Percentiles rank a stretch among this genome's conserved stretches.
These are phyloP conservation scores for Canis aureus DNA, from an alignment of 2,113 vertebrate genomes.

Conservation along the genomic window DNA sequence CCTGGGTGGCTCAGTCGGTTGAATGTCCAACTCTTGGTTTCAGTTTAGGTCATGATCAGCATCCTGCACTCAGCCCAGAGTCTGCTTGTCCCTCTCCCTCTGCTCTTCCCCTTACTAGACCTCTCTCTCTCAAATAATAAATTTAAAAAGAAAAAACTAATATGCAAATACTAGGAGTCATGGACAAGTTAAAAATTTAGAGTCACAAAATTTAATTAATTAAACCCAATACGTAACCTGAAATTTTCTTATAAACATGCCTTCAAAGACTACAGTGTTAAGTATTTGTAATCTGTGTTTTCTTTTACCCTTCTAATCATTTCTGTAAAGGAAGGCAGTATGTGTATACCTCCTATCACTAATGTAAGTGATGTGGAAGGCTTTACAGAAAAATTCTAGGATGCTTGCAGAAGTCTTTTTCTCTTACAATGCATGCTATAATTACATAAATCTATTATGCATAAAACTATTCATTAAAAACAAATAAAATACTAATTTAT, in stretches of 20 bases:
- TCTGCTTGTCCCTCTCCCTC: not conserved
- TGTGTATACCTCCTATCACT: not conserved
- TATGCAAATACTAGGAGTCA: constrained; percentile 24
- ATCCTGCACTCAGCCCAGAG: not conserved
- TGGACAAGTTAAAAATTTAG: constrained; percentile 40
- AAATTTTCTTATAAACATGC: constrained; percentile 7
- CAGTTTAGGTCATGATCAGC: not conserved
- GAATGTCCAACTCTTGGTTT: not conserved
- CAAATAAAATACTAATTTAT: constrained; percentile 57
- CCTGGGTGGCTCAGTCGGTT: not conserved
- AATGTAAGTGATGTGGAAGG: not conserved
- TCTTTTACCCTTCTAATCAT: constrained; percentile 21
- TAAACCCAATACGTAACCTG: not conserved
- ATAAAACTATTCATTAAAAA: constrained; percentile 59
- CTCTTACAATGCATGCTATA: not conserved
- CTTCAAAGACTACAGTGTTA: not conserved
- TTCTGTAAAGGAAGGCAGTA: not conserved
- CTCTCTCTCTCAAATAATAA: not conserved
- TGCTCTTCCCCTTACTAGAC: not conserved
- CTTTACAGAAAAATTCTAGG: constrained; percentile 25
- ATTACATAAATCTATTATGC: not conserved
- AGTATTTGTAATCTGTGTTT: not conserved
- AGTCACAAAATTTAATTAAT: constrained; percentile 26
- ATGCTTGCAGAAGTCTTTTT: constrained; percentile 27
- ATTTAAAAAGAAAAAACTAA: constrained; percentile 2